Base-by-base conservation (phyloP, 2,113 vertebrate genomes). In the Riparia riparia region DNA sequence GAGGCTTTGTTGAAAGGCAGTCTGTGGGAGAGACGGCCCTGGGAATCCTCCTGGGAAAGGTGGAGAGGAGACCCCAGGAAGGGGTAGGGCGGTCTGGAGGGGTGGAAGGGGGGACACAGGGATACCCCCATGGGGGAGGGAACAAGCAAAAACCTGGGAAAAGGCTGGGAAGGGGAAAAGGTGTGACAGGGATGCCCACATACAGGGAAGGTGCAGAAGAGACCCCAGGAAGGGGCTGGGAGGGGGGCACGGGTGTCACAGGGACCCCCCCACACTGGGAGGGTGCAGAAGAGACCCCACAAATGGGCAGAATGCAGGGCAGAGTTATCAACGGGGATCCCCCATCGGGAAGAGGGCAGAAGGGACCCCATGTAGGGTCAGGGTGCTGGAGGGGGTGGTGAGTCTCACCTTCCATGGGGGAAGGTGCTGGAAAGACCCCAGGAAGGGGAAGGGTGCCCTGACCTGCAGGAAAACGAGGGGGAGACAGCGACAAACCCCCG, bases 331-430 rank as follows among this genome's bases (percentile, higher is more conserved):
- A 17, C 45, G 51, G 24, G 20, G 22, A 58, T 0, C 5, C 18
- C 34, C 6, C 16, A 12, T 1, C 0, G 65, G 18, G 19, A 39
- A 28, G 7, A 25, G 41, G 0, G n/a, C 25, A 64, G 37, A 18
- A 28, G 2, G 20, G 42, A 91, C 12, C 39, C 29, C n/a, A 3
- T 1, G 16, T 4, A 77, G 64, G 42, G 26, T 7, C 41, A 49
- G 42, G 25, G 11, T 18, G 63, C 54, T 7, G 21, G 18, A 41
- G 9, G 15, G 37, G 39, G 11, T 4, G 17, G 14, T 4, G 63
- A 68, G 11, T 13, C 64, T 5, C 61, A 20, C 61, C 41, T 47
- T 47, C 78, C 54, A 31, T 0, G 29, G 24, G 28, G 14, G 5
- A 37, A 19, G 37, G 15, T 0, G 50, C 31, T 64, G 8, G 10